Conservation (phyloP, 2,888 invertebrate genomes). For the Andrena chrysosceles region DNA sequence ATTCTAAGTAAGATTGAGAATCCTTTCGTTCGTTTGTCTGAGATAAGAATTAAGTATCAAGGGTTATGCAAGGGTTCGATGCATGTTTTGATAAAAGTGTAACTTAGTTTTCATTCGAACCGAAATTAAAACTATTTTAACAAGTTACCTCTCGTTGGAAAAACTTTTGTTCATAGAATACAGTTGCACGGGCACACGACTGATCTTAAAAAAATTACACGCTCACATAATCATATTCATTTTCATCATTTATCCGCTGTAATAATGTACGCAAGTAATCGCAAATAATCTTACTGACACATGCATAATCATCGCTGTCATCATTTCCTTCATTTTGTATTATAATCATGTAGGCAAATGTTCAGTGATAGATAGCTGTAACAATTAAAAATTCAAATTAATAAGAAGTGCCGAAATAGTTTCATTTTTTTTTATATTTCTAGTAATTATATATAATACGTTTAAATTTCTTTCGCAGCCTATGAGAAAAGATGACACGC, state of each 20-base stretch:
- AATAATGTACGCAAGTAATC: slow-evolving; percentile 59
- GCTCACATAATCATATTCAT: slow-evolving; percentile 55
- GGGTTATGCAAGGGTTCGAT: slow-evolving; percentile 25
- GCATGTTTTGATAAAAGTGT: slow-evolving; percentile 38
- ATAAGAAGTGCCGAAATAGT: slow-evolving; percentile 69
- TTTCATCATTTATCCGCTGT: slow-evolving; percentile 61
- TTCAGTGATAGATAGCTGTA: slow-evolving; percentile 70
- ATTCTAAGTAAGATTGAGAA: slow-evolving; percentile 21
- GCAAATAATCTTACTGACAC: slow-evolving; percentile 65
- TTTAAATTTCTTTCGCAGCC: slow-evolving; percentile 62
- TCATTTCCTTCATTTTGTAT: slow-evolving; percentile 71
- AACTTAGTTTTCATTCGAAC: slow-evolving; percentile 46
- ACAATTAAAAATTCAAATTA: slow-evolving; percentile 60
- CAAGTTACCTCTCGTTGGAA: slow-evolving; percentile 46
- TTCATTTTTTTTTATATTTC: slow-evolving; percentile 67
- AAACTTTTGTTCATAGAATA: slow-evolving; percentile 50
- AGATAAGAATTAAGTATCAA: slow-evolving; percentile 29
- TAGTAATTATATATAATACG: slow-evolving; percentile 52
- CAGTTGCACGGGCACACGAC: slow-evolving; percentile 68
- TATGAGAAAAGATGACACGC: slow-evolving; percentile 59
- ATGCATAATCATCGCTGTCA: slow-evolving; percentile 67
- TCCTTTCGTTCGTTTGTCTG: slow-evolving; percentile 34
- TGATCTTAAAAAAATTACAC: slow-evolving; percentile 67
- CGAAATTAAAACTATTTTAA: slow-evolving; percentile 56
- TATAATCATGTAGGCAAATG: slow-evolving; percentile 75